Evolutionary conservation across 2,888 invertebrate species (phyloP), one percentile per base, ranked within the genome.

Genomic region (Eristalinus aeneus): DNA sequence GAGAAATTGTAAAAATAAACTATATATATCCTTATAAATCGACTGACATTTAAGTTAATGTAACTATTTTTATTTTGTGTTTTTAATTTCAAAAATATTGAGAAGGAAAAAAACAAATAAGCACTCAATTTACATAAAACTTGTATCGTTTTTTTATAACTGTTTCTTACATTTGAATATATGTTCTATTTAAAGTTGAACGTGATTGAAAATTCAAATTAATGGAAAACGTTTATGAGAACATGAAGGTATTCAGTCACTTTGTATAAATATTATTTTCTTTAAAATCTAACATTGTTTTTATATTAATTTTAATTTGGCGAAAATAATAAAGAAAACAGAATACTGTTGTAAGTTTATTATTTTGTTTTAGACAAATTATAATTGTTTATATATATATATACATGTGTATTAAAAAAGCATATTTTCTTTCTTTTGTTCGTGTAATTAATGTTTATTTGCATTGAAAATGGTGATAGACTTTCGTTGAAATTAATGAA

Each of bases 321-420:
- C 63, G 36, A 77, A 64, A 80, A 67, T 54, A 54, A 68, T 23
- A 77, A 68, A 27, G 5, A 12, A 63, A 65, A 68, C 23, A n/a
- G 54, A 11, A 53, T 31, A 63, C 65, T 65, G 65, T 76, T 73
- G 58, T 82, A 73, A 78, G 61, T 32, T 71, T 68, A 31, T 75
- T 77, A 64, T 84, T 85, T 77, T 82, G 73, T 86, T 81, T 68
- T 86, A 86, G 86, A 67, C 60, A 82, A 86, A 82, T 86, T 74
- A 77, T 81, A 74, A 53, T 82, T 81, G 79, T 75, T 86, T 81
- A 72, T 77, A 77, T 81, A 69, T 73, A 64, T 46, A 73, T 69
- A 60, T 34, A 56, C 23, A 32, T 67, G 77, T 63, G 54, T 65
- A 67, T 73, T 60, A 68, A 36, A 23, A 22, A 39, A 56, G 11